Evolutionary conservation across 1,140 invertebrate genomes (phyloP), one percentile per base, ranked within the genome.

Genomic region (Orchesella cincta): DNA sequence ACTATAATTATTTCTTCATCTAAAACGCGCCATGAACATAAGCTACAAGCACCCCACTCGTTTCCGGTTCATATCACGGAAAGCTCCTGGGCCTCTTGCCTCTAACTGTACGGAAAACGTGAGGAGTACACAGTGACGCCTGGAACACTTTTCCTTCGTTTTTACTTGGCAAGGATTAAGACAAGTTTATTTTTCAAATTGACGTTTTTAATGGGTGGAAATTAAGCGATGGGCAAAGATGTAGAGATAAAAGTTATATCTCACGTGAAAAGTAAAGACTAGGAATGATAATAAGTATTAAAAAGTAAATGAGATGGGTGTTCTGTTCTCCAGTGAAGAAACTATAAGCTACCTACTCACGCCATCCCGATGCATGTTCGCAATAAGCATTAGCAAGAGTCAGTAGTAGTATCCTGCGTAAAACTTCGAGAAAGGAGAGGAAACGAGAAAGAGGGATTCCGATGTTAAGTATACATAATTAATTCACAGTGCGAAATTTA

Each of bases 141-240:
- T n/a, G n/a, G n/a, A n/a, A n/a, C n/a, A n/a, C n/a, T n/a, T n/a
- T n/a, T n/a, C n/a, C n/a, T n/a, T n/a, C n/a, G n/a, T n/a, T n/a
- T n/a, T n/a, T n/a, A n/a, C 28, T 67, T 33, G 62, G 62, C 31
- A 33, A 14, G 33, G 62, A 67, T 67, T 67, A 67, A 67, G 62
- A 67, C 62, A 67, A 67, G 28, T 67, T 67, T 67, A 67, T 67
- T 67, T 67, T 67, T 67, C 62, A 67, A 67, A 67, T 67, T 67
- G 62, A 67, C 62, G 33, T 16, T 67, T 29, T 33, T 67, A 67
- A 67, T 67, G 62, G 54, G 31, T 5, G 33, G 26, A 33, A 29
- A 67, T 67, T 67, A 67, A 67, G 62, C 29, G 62, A 67, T 67
- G 62, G 62, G 62, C 28, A 67, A 5, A 67, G 62, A 67, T 67